phyloP scores from a whole-genome alignment of 2,797 vertebrate species.

The Pempheris klunzingeri region DNA sequence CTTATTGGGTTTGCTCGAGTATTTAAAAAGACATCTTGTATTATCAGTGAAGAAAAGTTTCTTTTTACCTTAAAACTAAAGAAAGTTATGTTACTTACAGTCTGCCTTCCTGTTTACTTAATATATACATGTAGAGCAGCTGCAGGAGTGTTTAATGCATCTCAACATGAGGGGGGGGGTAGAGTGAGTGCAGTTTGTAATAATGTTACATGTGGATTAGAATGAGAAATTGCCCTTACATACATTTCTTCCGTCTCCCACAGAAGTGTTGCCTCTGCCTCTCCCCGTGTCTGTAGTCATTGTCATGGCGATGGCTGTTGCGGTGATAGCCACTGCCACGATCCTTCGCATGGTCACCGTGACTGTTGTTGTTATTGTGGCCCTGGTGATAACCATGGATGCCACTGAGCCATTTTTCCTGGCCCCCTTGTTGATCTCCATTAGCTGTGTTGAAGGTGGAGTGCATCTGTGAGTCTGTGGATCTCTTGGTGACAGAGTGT shows the following conservation, averaged over 20 bases:
- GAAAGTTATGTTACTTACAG: background rate
- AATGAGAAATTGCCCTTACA: constrained; percentile 87
- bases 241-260: constrained; percentile 96
- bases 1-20: background rate
- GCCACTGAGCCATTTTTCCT: constrained; percentile 33
- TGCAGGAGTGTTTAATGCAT: constrained; percentile 7
- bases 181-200: background rate
- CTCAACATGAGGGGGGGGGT: background rate
- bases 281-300: constrained; percentile 67
- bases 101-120: background rate
- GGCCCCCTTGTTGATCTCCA: constrained; percentile 17
- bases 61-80: background rate
- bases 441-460: background rate
- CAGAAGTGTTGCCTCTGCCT: constrained; percentile 90
- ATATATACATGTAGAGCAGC: background rate
- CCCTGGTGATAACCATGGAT: constrained; percentile 9
- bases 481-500: constrained; percentile 42
- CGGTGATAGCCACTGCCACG: constrained; percentile 7
- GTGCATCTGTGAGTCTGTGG: constrained; percentile 8
- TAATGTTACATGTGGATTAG: constrained; percentile 32
- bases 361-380: constrained; percentile 20
- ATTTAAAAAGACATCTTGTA: background rate
- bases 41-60: constrained; percentile 3
- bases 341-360: constrained; percentile 19
- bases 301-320: constrained; percentile 32